Evolutionary conservation across 2,113 vertebrate species (phyloP).

Genomic region (Bubo blakistoni): DNA sequence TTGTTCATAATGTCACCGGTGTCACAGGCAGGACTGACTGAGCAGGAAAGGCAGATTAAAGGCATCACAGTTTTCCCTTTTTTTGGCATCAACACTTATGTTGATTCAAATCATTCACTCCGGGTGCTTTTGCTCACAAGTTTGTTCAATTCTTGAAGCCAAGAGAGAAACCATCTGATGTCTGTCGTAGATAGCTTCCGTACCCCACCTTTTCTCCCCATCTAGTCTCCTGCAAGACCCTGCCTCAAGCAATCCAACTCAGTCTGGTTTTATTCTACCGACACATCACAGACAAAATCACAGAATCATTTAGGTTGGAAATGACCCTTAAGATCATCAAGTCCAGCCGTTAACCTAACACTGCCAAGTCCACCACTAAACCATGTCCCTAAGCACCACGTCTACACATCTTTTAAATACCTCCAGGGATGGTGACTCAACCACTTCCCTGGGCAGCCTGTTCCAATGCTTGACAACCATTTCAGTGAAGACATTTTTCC

Average conservation of each 20-base stretch:
- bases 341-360: not conserved
- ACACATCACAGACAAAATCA: not conserved
- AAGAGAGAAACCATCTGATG: not conserved
- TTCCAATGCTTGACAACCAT: fast-evolving
- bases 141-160: not conserved
- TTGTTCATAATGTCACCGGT: fast-evolving
- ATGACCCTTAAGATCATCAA: not conserved
- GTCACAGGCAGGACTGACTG: not conserved
- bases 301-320: not conserved
- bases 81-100: not conserved
- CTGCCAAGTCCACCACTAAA: not conserved
- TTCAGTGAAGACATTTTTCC: not conserved
- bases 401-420: not conserved
- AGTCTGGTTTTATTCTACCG: not conserved
- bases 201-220: not conserved
- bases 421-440: not conserved
- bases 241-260: not conserved
- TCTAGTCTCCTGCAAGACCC: not conserved
- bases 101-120: not conserved
- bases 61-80: not conserved
- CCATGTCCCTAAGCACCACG: not conserved
- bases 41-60: not conserved
- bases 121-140: not conserved
- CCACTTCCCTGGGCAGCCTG: not conserved
- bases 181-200: fast-evolving